These are phyloP conservation scores for Polyergus mexicanus DNA, from an alignment of 1,140 invertebrate species.

Conservation along the genomic window DNA sequence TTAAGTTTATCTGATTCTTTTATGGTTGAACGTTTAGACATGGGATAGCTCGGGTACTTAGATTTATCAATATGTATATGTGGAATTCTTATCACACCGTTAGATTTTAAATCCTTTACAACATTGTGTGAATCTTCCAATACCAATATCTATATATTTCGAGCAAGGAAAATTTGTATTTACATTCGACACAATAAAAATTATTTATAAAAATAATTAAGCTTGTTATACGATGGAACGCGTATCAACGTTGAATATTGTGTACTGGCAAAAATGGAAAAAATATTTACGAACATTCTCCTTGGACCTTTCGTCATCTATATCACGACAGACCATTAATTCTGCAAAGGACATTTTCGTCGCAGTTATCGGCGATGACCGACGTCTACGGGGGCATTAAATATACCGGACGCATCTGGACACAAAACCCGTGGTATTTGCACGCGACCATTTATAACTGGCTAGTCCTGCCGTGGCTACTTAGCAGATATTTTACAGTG, in stretches of 20 bases:
- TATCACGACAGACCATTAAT: conserved; percentile 67
- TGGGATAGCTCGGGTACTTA: not conserved
- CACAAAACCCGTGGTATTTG: conserved; percentile 77
- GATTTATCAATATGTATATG: not conserved
- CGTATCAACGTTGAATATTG: not conserved
- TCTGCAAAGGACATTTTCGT: conserved; percentile 59
- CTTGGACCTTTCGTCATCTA: not conserved
- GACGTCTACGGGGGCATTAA: conserved; percentile 61
- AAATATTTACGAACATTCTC: not conserved
- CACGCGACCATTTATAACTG: conserved; percentile 81
- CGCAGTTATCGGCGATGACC: conserved; percentile 46
- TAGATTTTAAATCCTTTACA: not conserved
- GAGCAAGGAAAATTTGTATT: not conserved
- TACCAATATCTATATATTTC: not conserved
- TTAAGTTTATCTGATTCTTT: conserved; percentile 14
- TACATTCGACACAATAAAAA: conserved; percentile 6
- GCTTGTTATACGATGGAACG: not conserved
- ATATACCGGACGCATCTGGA: conserved; percentile 81
- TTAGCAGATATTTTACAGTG: conserved; percentile 82
- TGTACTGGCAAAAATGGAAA: not conserved
- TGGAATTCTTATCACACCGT: no score
- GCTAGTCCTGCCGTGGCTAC: conserved; percentile 77
- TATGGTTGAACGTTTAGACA: not conserved
- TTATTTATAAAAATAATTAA: not conserved
- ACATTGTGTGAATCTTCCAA: conserved; percentile 4